Conservation (phyloP, 2,888 invertebrate species). For the Eupelmus urozonus region DNA sequence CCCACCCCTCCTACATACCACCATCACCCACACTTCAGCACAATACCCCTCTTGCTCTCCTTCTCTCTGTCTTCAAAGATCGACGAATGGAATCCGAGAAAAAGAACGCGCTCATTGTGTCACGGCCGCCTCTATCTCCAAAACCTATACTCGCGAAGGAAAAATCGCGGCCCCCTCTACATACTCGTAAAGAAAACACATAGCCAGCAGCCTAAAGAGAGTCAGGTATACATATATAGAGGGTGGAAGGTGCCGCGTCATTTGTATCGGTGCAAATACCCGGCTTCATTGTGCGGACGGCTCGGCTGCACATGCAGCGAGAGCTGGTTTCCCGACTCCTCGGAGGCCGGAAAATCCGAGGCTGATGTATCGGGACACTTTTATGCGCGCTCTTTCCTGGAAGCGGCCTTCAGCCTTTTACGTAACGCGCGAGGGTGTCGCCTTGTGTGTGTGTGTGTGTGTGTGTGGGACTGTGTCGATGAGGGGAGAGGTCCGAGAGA, state of each 20-base stretch:
- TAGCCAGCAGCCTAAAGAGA: too few species aligned
- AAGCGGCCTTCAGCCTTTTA: slow-evolving; percentile 64
- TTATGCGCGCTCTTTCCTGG: slow-evolving; percentile 67
- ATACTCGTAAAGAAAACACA: background rate
- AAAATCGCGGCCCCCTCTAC: background rate
- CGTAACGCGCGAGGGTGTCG: slow-evolving; percentile 67
- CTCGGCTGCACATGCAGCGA: too few species aligned
- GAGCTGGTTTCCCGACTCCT: too few species aligned
- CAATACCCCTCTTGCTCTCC: too few species aligned
- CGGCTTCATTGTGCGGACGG: too few species aligned
- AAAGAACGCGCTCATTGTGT: too few species aligned
- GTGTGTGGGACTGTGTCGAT: too few species aligned
- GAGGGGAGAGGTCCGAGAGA: background rate
- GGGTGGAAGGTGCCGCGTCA: slow-evolving; percentile 40
- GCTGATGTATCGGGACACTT: slow-evolving; percentile 73
- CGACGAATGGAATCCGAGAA: slow-evolving; percentile 19
- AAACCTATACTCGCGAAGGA: too few species aligned
- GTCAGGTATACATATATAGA: slow-evolving; percentile 17
- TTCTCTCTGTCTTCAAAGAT: slow-evolving; percentile 2
- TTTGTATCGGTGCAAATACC: slow-evolving; percentile 52
- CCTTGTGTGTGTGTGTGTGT: too few species aligned
- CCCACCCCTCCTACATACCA: too few species aligned
- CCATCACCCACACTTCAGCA: too few species aligned
- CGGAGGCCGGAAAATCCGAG: slow-evolving; percentile 53
- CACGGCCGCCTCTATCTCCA: too few species aligned